A percentile compares a stretch with the other conserved stretches of the same genome.
Evolutionary conservation across 2,113 vertebrate genomes (phyloP).

Genomic region (Apus apus): DNA sequence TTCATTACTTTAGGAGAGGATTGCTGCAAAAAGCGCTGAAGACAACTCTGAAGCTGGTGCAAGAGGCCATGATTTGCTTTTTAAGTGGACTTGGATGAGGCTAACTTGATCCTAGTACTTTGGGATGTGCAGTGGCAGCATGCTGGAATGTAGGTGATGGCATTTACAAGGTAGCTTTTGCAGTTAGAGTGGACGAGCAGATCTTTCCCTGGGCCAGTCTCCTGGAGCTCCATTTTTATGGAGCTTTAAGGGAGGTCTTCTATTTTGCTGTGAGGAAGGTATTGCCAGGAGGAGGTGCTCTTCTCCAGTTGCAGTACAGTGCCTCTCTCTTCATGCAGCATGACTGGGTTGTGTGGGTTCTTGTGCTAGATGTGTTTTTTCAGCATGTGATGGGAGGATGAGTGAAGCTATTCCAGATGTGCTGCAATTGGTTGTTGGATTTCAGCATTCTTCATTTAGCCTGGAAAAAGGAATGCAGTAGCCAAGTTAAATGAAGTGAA

Average conservation of each 20-base stretch:
- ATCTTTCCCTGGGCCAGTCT: background rate
- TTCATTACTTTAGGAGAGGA: background rate
- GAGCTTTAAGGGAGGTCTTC: background rate
- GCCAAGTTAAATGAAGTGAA: background rate
- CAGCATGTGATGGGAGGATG: background rate
- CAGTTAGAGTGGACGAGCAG: background rate
- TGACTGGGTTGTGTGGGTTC: background rate
- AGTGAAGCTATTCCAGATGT: background rate
- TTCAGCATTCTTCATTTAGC: background rate
- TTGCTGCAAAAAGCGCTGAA: background rate
- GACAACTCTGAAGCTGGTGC: background rate
- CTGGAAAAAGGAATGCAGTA: background rate
- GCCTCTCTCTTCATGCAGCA: background rate
- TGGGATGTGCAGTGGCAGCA: background rate
- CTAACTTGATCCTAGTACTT: background rate
- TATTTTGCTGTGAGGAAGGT: background rate
- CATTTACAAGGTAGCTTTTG: background rate
- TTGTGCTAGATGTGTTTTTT: accelerated
- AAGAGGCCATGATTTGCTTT: background rate
- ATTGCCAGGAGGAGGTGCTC: background rate
- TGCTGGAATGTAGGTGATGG: background rate
- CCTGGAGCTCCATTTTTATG: background rate
- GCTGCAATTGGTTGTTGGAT: background rate
- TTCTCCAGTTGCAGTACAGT: background rate
- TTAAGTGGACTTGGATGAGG: background rate